These are phyloP conservation scores for Orthosia gracilis DNA, from an alignment of 2,888 invertebrate genomes.

Conservation along the genomic window DNA sequence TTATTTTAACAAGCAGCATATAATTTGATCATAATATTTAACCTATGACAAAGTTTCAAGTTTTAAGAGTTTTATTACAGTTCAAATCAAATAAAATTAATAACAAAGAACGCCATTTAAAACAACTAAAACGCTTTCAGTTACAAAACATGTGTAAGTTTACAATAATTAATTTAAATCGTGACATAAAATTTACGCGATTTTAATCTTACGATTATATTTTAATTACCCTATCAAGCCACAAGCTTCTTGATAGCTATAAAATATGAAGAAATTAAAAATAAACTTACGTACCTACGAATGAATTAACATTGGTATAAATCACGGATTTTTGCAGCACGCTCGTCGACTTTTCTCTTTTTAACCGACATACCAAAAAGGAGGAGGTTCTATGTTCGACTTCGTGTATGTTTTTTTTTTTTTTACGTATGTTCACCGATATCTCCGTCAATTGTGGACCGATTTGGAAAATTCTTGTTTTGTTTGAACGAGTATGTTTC, in stretches of 20 bases:
- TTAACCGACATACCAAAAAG: too few species aligned
- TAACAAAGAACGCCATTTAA: background rate
- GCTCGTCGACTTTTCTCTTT: slow-evolving; percentile 19
- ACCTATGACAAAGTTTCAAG: slow-evolving; percentile 13
- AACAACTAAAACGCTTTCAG: slow-evolving; percentile 28
- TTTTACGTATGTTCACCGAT: too few species aligned
- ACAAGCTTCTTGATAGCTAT: slow-evolving; percentile 28
- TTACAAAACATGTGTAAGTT: slow-evolving; percentile 28
- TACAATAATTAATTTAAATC: slow-evolving; percentile 62
- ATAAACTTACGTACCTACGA: slow-evolving; percentile 5
- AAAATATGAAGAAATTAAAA: slow-evolving; percentile 29
- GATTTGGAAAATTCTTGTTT: too few species aligned
- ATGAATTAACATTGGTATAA: background rate
- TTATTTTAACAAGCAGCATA: background rate
- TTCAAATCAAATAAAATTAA: slow-evolving; percentile 12
- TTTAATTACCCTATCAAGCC: slow-evolving; percentile 37
- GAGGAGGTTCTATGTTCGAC: too few species aligned
- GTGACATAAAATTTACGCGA: slow-evolving; percentile 55
- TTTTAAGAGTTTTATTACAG: background rate
- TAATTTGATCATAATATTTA: background rate
- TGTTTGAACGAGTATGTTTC: too few species aligned
- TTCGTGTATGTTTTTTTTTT: too few species aligned
- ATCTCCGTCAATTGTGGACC: too few species aligned
- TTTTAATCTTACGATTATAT: slow-evolving; percentile 59
- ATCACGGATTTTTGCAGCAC: background rate